A percentile compares a stretch with the other conserved stretches of the same genome.
Evolutionary conservation across 1,140 invertebrate genomes (phyloP).

Genomic region (Gryllus bimaculatus): DNA sequence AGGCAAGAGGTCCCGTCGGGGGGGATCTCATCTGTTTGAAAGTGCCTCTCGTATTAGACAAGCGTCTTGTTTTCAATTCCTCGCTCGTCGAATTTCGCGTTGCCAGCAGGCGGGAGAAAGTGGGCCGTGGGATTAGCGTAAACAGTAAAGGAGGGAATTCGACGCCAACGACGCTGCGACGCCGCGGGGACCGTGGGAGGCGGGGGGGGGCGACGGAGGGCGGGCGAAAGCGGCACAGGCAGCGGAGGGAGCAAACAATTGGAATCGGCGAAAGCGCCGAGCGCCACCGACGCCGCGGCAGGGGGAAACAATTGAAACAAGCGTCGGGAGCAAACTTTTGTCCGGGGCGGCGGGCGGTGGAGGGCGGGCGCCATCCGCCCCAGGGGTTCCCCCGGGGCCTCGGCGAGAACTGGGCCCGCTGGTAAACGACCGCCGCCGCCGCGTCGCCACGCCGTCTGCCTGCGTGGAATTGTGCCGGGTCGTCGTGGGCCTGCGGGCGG

Average conservation of each 20-base stretch:
- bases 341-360: background rate
- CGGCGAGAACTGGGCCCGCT: too few species aligned
- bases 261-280: background rate
- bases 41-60: background rate
- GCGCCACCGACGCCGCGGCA: too few species aligned
- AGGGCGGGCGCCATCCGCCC: too few species aligned
- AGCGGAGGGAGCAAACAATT: background rate
- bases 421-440: too few species aligned
- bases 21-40: too few species aligned
- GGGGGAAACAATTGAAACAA: background rate
- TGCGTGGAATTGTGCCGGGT: too few species aligned
- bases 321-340: background rate
- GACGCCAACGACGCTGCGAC: background rate
- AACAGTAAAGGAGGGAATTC: background rate
- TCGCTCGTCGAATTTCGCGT: background rate
- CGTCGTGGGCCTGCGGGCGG: too few species aligned
- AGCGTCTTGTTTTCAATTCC: background rate
- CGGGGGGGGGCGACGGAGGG: too few species aligned
- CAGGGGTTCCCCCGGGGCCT: too few species aligned
- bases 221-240: too few species aligned
- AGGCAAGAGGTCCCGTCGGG: too few species aligned
- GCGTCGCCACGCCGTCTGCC: too few species aligned
- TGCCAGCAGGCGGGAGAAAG: background rate
- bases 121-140: background rate
- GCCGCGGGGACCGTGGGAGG: background rate